Base-by-base conservation (phyloP, 2,797 vertebrate genomes). In the Chaetophractus vellerosus region DNA sequence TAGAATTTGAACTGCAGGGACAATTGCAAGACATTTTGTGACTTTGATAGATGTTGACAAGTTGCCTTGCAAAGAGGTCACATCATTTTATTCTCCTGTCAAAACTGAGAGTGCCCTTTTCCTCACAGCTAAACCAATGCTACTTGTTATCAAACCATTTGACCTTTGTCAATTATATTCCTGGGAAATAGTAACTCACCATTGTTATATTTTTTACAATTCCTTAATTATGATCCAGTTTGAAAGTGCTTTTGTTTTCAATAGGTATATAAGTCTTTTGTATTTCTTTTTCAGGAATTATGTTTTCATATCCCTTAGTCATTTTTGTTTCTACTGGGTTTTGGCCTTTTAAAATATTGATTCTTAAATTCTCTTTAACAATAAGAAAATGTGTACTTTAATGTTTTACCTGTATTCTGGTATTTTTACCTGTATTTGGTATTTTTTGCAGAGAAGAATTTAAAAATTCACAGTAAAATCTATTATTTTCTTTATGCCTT, bases 231-330 rank as follows among this genome's bases (percentile, higher is more conserved):
- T 83, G 19, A 64, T 19, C 26, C 3, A n/a, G 16, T 26, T 55
- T 88, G n/a, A 23, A 52, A 31, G 31, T 23, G 68, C 69, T 80
- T 79, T 83, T 26, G 59, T 36, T 9, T 66, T 6, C 19, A 21
- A 21, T 55, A 55, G 3, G 23, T 86, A 10, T 69, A 2, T 50
- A 74, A 61, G 84, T 74, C 28, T 15, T 79, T 74, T 85, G 24
- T 74, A 16, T 87, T 88, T 95, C n/a, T 64, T 64, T 80, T 81
- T 78, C 48, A 80, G 50, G 78, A 93, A 57, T n/a, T 78, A 14
- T 23, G 11, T 78, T 57, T 24, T 80, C 48, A 64, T 72, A 45
- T 66, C 36, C 26, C 26, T 55, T 85, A 82, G 11, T 7, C 24
- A 18, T 92, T 83, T 82, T 79, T 26, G 92, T 92, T 74, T 68